phyloP scores from a whole-genome alignment of 2,113 vertebrate genomes.

The Phyllopteryx taeniolatus region DNA sequence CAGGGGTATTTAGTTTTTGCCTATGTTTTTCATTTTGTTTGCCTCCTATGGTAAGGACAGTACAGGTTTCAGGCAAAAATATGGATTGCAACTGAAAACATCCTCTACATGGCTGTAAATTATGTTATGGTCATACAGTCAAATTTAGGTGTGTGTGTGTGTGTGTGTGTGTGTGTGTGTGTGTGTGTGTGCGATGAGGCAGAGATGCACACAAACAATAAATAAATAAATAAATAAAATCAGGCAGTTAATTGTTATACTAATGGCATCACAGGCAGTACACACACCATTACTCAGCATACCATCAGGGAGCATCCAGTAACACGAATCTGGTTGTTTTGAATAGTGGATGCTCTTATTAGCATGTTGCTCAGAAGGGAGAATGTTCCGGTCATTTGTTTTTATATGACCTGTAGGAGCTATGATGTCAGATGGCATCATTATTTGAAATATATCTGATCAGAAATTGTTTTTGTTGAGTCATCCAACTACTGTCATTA shows the following conservation, averaged over 20 bases:
- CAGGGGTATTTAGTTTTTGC: neutral
- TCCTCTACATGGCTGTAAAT: slow-evolving; percentile 6
- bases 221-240: neutral
- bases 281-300: slow-evolving; percentile 35
- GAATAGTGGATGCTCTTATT: slow-evolving; percentile 30
- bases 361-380: slow-evolving; percentile 16
- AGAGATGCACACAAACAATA: neutral
- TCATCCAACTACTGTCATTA: slow-evolving; percentile 14
- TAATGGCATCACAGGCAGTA: slow-evolving; percentile 17
- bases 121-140: neutral
- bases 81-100: slow-evolving; percentile 15
- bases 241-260: slow-evolving; percentile 1
- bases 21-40: neutral
- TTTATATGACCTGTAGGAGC: slow-evolving; percentile 50
- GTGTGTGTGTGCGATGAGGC: neutral
- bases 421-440: slow-evolving; percentile 17
- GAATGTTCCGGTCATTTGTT: neutral
- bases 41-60: neutral
- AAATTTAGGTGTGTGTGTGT: neutral
- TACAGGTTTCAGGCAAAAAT: slow-evolving; percentile 19
- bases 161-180: slow-evolving; percentile 1
- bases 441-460: neutral
- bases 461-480: slow-evolving; percentile 13
- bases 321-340: slow-evolving; percentile 19
- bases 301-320: slow-evolving; percentile 30